Evolutionary conservation across 2,888 invertebrate species (phyloP).

Genomic region (Cryptophagus acutangulus): DNA sequence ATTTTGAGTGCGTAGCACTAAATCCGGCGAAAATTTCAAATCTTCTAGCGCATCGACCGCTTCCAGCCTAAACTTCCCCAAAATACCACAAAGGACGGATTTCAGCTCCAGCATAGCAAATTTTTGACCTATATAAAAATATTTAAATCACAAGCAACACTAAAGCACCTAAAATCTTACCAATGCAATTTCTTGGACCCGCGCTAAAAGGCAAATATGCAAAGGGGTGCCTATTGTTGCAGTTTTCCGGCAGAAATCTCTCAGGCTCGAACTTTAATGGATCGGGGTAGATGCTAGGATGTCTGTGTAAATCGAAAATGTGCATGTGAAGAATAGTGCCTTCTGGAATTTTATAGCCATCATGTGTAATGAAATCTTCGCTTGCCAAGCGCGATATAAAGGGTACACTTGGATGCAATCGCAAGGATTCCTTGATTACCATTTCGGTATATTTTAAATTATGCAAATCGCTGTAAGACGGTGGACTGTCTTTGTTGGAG

Average conservation of each 20-base stretch:
- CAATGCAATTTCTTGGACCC: conserved; percentile 64
- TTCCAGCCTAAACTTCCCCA: conserved; percentile 51
- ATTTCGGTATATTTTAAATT: conserved; percentile 42
- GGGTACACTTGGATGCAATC: conserved; percentile 43
- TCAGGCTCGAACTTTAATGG: conserved; percentile 65
- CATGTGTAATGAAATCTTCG: conserved; percentile 27
- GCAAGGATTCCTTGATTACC: conserved; percentile 41
- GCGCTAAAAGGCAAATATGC: conserved; percentile 64
- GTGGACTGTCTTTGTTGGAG: conserved; percentile 15
- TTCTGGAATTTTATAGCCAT: conserved; percentile 48
- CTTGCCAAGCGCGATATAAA: conserved; percentile 36
- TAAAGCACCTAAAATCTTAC: conserved; percentile 38
- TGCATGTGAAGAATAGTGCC: conserved; percentile 53
- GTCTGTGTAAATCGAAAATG: conserved; percentile 60
- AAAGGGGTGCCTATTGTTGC: conserved; percentile 54
- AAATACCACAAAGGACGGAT: conserved; percentile 53
- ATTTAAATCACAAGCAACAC: conserved; percentile 9
- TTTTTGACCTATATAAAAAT: conserved; percentile 53
- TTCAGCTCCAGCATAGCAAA: conserved; percentile 62
- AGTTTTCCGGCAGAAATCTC: conserved; percentile 60
- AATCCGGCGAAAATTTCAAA: conserved; percentile 45
- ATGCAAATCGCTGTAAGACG: conserved; percentile 36
- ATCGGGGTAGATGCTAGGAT: conserved; percentile 58
- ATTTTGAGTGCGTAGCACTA: conserved; percentile 49
- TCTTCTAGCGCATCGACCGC: conserved; percentile 49